A percentile compares a stretch with the other conserved stretches of the same genome.
phyloP scores from a whole-genome alignment of 2,113 vertebrate species.

The Oriolus oriolus region DNA sequence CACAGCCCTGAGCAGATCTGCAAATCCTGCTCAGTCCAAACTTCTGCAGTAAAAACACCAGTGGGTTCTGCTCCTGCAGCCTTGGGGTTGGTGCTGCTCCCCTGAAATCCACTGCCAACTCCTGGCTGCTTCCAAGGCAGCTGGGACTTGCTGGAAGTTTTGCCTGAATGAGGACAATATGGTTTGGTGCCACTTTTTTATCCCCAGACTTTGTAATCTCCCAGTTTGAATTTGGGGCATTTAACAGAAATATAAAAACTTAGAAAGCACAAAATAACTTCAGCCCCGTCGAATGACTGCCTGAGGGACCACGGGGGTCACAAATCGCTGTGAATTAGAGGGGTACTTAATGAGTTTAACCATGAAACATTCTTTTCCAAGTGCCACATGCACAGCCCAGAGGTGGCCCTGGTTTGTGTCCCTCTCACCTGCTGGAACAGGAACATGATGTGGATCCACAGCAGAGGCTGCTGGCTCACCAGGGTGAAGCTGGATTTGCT shows the following conservation, averaged over 20 bases:
- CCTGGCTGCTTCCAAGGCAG: background rate
- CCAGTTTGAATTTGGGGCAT: background rate
- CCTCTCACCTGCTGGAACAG: conserved; percentile 87
- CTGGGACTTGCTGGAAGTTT: background rate
- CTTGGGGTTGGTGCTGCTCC: background rate
- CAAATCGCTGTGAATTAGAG: background rate
- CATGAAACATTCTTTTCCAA: background rate
- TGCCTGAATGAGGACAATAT: background rate
- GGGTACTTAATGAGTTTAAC: background rate
- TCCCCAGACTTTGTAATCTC: background rate
- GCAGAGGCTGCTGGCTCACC: conserved; percentile 82
- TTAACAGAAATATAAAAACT: background rate
- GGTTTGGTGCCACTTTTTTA: background rate
- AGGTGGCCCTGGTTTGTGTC: background rate
- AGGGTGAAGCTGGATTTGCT: conserved; percentile 89
- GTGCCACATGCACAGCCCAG: background rate
- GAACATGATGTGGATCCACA: conserved; percentile 96
- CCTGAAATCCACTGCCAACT: background rate
- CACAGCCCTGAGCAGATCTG: background rate
- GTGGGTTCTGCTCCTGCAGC: background rate
- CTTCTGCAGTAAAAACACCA: background rate
- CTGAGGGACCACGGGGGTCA: background rate
- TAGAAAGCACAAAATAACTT: background rate
- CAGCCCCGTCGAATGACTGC: rapidly evolving
- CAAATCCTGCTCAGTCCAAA: background rate